These are phyloP conservation scores for Pangasius djambal DNA, from an alignment of 2,797 vertebrate genomes.

Conservation along the genomic window DNA sequence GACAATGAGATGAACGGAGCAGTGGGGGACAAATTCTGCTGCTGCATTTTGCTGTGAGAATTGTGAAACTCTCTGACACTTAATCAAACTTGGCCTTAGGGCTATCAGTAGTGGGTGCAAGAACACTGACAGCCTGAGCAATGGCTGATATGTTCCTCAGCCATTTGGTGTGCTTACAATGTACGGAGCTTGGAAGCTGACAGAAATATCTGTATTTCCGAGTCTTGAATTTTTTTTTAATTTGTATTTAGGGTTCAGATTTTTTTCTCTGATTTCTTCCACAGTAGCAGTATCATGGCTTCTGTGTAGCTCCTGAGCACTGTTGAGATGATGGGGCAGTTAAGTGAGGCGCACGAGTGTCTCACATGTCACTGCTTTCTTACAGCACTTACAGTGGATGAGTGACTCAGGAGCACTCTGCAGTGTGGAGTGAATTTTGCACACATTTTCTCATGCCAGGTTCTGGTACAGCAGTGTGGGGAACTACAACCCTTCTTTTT, in stretches of 20 bases:
- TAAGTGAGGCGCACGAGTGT: conserved; percentile 19
- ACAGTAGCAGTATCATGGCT: conserved; percentile 11
- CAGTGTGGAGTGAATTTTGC: background rate
- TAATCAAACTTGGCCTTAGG: background rate
- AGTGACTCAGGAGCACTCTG: conserved; percentile 18
- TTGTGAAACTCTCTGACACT: background rate
- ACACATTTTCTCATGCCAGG: background rate
- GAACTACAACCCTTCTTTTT: background rate
- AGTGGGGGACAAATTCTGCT: background rate
- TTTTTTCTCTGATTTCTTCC: background rate
- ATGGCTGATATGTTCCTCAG: background rate
- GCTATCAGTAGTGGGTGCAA: background rate
- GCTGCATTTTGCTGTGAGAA: background rate
- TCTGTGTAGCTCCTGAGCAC: background rate
- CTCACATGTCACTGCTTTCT: conserved; percentile 30
- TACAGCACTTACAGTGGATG: conserved; percentile 25
- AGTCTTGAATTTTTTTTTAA: background rate
- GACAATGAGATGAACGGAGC: background rate
- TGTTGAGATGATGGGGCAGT: conserved; percentile 32
- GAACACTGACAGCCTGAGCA: background rate
- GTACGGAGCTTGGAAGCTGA: background rate
- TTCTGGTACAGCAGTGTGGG: background rate
- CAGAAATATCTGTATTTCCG: background rate
- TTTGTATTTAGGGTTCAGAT: background rate
- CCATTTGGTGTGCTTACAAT: background rate